Evolutionary conservation across 2,888 invertebrate species (phyloP), one percentile per base, ranked within the genome.

Genomic region (Acronicta psi): DNA sequence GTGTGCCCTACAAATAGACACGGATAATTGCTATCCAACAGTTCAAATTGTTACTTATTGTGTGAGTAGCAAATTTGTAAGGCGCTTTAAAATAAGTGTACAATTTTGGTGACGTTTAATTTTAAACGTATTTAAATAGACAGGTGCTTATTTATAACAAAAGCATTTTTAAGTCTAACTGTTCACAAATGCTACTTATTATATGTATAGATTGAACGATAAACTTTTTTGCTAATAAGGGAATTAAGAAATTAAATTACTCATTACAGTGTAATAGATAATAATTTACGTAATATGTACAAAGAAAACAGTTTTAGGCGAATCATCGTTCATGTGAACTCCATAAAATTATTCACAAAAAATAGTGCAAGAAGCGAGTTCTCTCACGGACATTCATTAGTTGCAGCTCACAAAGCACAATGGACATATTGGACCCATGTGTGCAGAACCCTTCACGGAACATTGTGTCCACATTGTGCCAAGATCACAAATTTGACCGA

Each of bases 391-490:
- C 85, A 85, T 85, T 81, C 83, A 90, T 91, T 89, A 89, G 82
- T 69, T 74, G 73, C 77, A 74, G 79, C 79, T 79, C 75, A 85
- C 85, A 85, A 82, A 82, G 81, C 83, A 90, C 86, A 91, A 91
- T 85, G 83, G 85, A 76, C 92, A 93, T 87, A 85, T 91, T 91
- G 92, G 81, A 78, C 84, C 87, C 93, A 93, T 92, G 88, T 93
- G 93, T 90, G 90, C 87, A 81, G 84, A 88, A 86, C 87, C 88
- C 85, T 88, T 86, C 86, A 87, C 86, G 85, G 80, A 60, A 77
- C 83, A 87, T 89, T 86, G 86, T 85, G 73, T 73, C 77, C 85
- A 80, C 81, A 84, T 90, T 89, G 86, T 85, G 77, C 75, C 75
- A 84, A 85, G 89, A 89, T 88, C 85, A 85, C 83, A 81, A 81